Evolutionary conservation across 2,113 vertebrate genomes (phyloP).

Genomic region (Tringa solitaria): DNA sequence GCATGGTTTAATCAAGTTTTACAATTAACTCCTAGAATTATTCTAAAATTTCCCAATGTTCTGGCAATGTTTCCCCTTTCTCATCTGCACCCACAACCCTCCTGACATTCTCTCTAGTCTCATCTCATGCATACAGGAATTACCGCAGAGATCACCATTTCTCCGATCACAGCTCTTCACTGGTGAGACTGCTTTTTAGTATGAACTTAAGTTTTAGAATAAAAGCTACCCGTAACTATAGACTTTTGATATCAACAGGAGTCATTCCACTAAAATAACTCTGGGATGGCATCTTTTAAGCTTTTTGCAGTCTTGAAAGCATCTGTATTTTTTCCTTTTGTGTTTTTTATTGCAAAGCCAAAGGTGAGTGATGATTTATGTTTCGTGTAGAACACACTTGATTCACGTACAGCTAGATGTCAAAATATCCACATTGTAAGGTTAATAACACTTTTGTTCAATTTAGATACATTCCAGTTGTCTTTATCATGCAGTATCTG

Average conservation of each 20-base stretch:
- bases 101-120: fast-evolving
- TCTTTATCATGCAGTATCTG: not conserved
- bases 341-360: not conserved
- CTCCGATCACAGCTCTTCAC: not conserved
- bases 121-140: not conserved
- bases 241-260: not conserved
- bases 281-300: not conserved
- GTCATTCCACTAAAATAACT: not conserved
- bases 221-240: not conserved
- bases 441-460: not conserved
- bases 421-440: not conserved
- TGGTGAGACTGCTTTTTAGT: not conserved
- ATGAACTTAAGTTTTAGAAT: not conserved
- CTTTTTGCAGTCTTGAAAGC: not conserved
- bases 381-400: not conserved
- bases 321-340: not conserved
- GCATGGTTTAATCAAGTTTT: constrained; percentile 50
- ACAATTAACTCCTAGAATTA: constrained; percentile 5
- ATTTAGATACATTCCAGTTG: not conserved
- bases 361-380: not conserved
- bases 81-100: not conserved
- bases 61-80: not conserved
- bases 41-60: not conserved
- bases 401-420: not conserved
- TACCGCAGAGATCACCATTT: not conserved